A percentile compares a stretch with the other conserved stretches of the same genome.
Evolutionary conservation across 2,888 invertebrate species (phyloP).

Genomic region (Leptopilina syphax): DNA sequence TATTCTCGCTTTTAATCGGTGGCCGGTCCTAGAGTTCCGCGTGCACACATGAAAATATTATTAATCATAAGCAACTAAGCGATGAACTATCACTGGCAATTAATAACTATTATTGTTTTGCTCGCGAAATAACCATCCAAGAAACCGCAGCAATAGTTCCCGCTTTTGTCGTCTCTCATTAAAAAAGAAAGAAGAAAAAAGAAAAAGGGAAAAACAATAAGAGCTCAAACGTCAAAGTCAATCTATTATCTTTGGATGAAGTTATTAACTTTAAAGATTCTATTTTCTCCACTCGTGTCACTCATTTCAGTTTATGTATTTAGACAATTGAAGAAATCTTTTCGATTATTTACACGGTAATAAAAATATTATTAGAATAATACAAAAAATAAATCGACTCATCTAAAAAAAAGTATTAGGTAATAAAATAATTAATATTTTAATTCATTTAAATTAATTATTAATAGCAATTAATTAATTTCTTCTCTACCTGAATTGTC

Average conservation of each 20-base stretch:
- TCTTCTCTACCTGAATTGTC: no score
- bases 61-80: constrained; percentile 58
- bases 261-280: not conserved
- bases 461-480: no score
- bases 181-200: constrained; percentile 6
- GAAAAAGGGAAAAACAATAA: not conserved
- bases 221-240: constrained; percentile 18
- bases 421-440: no score
- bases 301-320: no score
- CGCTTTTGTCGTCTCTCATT: constrained; percentile 1
- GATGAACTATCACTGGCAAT: constrained; percentile 39
- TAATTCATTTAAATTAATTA: no score
- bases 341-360: no score
- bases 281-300: not conserved
- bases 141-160: not conserved
- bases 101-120: constrained; percentile 49
- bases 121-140: not conserved
- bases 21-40: constrained; percentile 52
- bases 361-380: no score
- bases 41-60: constrained; percentile 61
- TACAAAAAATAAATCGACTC: no score
- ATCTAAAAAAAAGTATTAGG: no score
- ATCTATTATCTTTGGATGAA: not conserved
- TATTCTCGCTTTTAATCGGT: constrained; percentile 54
- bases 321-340: no score